Evolutionary conservation across 2,888 invertebrate genomes (phyloP).

Genomic region (Zootermopsis nevadensis): DNA sequence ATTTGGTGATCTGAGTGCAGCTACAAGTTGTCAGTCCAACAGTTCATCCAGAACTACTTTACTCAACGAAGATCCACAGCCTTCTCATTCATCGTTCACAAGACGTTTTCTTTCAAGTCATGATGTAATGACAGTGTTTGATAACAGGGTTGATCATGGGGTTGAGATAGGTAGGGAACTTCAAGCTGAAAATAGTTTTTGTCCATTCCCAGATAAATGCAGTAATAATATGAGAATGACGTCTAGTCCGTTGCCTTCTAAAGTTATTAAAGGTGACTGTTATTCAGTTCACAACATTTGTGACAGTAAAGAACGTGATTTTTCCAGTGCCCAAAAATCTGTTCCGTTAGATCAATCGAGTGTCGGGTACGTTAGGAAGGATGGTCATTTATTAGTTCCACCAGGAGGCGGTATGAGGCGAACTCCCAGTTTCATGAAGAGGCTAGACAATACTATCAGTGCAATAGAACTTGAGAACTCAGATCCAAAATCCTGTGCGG

Average conservation of each 20-base stretch:
- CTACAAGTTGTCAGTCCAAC: not conserved
- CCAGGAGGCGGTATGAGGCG: conserved; percentile 27
- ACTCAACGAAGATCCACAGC: not conserved
- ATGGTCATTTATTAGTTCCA: not conserved
- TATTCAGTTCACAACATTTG: not conserved
- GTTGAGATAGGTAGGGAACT: conserved; percentile 32
- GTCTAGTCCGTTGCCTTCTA: not conserved
- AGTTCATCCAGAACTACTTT: not conserved
- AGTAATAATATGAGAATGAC: not conserved
- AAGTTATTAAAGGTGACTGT: too few relatives aligned
- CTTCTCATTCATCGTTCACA: not conserved
- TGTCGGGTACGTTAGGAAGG: not conserved
- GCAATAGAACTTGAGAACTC: not conserved
- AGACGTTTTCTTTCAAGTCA: conserved; percentile 14
- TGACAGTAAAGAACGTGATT: not conserved
- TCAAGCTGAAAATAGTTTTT: not conserved
- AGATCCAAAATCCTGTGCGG: not conserved
- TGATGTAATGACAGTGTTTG: conserved; percentile 23
- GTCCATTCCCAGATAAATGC: not conserved
- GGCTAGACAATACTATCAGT: not conserved
- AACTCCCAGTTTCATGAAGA: conserved; percentile 23
- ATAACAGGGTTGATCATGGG: conserved; percentile 23
- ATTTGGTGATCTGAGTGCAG: not conserved
- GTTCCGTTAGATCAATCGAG: not conserved
- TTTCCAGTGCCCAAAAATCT: not conserved